These are phyloP conservation scores for Hycleus cichorii DNA, from an alignment of 1,140 invertebrate genomes.

Conservation along the genomic window DNA sequence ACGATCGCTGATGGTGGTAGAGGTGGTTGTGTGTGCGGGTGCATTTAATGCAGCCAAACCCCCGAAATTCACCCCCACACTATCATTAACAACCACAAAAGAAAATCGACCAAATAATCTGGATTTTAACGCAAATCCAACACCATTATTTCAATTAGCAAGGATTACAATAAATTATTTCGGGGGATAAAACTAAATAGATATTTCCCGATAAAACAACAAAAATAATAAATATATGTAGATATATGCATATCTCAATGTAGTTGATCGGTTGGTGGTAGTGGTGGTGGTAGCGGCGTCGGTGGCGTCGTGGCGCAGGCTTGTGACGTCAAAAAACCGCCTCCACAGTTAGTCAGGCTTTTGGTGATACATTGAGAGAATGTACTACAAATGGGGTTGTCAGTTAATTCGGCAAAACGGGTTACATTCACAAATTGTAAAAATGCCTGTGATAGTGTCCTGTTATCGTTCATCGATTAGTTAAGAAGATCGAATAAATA, in stretches of 20 bases:
- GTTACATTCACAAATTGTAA: constrained; percentile 10
- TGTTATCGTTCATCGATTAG: constrained; percentile 13
- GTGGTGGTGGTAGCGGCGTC: constrained; percentile 11
- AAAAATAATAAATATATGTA: background rate
- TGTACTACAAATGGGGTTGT: constrained; percentile 24
- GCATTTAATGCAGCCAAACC: background rate
- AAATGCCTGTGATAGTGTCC: constrained; percentile 26
- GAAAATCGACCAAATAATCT: background rate
- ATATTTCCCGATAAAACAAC: background rate
- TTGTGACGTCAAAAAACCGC: constrained; percentile 33
- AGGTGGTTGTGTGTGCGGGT: too few relatives aligned
- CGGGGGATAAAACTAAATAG: too few relatives aligned
- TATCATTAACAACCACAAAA: background rate
- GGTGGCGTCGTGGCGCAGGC: constrained; percentile 24
- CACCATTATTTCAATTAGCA: too few relatives aligned
- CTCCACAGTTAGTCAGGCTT: constrained; percentile 34
- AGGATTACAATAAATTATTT: too few relatives aligned
- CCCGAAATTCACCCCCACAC: background rate
- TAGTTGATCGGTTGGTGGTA: constrained; percentile 4
- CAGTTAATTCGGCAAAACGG: constrained; percentile 19
- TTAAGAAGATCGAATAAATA: background rate
- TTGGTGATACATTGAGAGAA: constrained; percentile 26
- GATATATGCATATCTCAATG: background rate
- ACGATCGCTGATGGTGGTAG: background rate
- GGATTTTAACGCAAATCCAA: background rate